phyloP scores from a whole-genome alignment of 2,113 vertebrate genomes.

The Loxodonta africana region DNA sequence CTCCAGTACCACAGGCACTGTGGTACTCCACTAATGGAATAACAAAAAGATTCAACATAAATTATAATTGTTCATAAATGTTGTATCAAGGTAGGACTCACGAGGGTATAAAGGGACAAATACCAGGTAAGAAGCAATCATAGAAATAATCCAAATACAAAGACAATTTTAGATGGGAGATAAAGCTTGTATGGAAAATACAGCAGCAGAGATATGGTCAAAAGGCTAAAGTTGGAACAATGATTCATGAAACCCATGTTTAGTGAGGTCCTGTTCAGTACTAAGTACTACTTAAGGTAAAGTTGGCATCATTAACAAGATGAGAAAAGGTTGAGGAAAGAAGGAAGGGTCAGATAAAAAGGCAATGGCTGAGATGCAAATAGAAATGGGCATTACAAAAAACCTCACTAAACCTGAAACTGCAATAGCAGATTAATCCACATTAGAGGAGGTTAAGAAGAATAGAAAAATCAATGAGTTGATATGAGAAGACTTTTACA shows the following conservation, averaged over 20 bases:
- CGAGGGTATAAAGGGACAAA: not conserved
- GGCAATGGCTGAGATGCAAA: not conserved
- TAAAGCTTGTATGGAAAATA: not conserved
- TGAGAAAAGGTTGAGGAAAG: not conserved
- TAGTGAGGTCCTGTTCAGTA: not conserved
- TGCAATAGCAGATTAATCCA: not conserved
- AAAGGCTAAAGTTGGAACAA: not conserved
- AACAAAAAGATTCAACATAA: slow-evolving; percentile 1
- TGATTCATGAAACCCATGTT: not conserved
- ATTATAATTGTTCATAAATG: not conserved
- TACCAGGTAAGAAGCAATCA: not conserved
- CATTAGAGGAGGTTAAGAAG: not conserved
- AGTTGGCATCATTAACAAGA: not conserved
- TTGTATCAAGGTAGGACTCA: not conserved
- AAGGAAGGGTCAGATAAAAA: not conserved
- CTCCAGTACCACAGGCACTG: not conserved
- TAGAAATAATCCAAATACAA: slow-evolving; percentile 2
- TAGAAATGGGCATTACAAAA: not conserved
- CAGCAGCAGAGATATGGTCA: not conserved
- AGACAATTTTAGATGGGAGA: not conserved
- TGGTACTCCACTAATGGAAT: not conserved
- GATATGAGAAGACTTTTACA: not conserved
- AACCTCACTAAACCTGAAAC: not conserved
- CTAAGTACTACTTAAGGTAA: not conserved
- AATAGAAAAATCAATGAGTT: not conserved